These are phyloP conservation scores for Dromiciops gliroides DNA, from an alignment of 2,113 vertebrate species.

Conservation along the genomic window DNA sequence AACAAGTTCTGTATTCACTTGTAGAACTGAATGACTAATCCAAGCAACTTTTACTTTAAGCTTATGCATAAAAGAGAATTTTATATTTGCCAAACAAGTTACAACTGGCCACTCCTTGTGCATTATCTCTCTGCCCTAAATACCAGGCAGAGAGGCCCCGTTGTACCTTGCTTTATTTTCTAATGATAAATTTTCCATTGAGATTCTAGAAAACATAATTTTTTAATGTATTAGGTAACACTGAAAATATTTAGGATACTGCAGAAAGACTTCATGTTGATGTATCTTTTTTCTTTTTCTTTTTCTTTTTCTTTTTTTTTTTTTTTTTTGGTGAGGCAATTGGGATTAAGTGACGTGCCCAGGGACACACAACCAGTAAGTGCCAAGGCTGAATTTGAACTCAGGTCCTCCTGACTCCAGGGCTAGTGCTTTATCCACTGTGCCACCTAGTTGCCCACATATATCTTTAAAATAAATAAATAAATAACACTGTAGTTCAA, in stretches of 20 bases:
- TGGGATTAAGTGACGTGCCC: too few species aligned
- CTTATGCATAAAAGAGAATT: conserved; percentile 13
- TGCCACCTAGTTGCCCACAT: too few species aligned
- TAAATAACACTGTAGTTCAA: background rate
- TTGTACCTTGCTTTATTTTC: background rate
- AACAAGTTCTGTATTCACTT: background rate
- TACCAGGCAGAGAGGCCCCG: background rate
- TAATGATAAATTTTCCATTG: background rate
- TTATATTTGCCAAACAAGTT: background rate
- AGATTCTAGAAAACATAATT: conserved; percentile 17
- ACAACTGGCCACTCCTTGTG: background rate
- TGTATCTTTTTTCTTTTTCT: background rate
- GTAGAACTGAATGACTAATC: background rate
- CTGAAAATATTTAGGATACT: background rate
- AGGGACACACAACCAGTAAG: too few species aligned
- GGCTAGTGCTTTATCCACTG: too few species aligned
- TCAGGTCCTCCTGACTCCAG: too few species aligned
- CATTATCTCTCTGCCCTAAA: background rate
- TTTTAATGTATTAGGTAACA: background rate
- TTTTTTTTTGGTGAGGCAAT: too few species aligned
- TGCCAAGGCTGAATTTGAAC: too few species aligned
- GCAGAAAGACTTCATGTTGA: background rate
- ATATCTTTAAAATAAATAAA: too few species aligned
- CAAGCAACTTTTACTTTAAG: background rate
- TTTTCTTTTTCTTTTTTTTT: too few species aligned